Base-by-base conservation (phyloP, 2,888 invertebrate species). In the Pseudanteris insignis region DNA sequence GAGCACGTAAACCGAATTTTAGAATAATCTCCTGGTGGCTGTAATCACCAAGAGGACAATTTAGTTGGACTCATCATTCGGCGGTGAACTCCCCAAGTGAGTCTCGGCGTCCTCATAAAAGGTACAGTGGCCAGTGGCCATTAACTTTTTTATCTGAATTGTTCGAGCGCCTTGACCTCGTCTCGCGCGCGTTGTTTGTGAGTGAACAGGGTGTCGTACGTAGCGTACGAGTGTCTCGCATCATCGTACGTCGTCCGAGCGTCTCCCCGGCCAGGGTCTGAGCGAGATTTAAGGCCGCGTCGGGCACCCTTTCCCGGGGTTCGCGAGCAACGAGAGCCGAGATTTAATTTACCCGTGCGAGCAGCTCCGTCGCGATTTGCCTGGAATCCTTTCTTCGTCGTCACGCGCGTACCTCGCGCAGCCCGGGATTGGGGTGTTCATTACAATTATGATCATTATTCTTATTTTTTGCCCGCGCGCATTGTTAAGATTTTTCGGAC, bases 201-300 rank as follows among this genome's bases (percentile, higher is more conserved):
- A 77, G 67, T 72, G 71, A 72, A 68, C 70, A 64, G 77, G 76
- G 79, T 73, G 69, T 74, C 70, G 72, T 78, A 75, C 70, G 70
- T 67, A 30, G 63, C 63, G 54, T 63, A 66, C 67, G 59, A 18
- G 6, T 6, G n/a, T n/a, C n/a, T n/a, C n/a, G n/a, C n/a, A n/a
- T n/a, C 66, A 60, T 66, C 63, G 63, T 64, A 21, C 44, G 28
- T 21, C 29, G 53, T 54, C 66, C 62, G 28, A 29, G 48, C 46
- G 54, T 40, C 67, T 67, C 65, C 63, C 64, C 67, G 72, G 66
- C 18, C 64, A 68, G 58, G 37, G 18, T 41, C 43, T 25, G 53
- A 41, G 43, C 47, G 50, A 65, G 62, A 68, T 73, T 73, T 73
- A 72, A 66, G 68, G 46, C 66, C 67, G 65, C 64, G 68, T 37